Conservation (phyloP, 2,888 invertebrate species). For the Leucoma salicis region DNA sequence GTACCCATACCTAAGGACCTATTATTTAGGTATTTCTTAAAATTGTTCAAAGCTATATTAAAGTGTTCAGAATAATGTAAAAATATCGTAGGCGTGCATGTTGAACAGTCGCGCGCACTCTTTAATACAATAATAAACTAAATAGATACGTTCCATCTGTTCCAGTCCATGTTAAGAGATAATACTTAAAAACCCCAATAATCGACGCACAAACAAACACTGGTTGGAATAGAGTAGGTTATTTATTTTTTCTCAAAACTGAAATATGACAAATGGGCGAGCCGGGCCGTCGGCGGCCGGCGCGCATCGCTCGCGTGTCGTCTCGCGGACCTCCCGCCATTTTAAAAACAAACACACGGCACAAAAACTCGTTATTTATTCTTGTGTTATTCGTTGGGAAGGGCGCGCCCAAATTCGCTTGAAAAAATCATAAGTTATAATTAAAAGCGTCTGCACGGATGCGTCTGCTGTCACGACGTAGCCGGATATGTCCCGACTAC, state of each 20-base stretch:
- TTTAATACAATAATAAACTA: constrained; percentile 42
- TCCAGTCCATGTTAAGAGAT: constrained; percentile 57
- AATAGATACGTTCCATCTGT: constrained; percentile 58
- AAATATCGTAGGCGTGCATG: constrained; percentile 6
- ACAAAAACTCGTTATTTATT: constrained; percentile 81
- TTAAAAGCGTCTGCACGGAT: constrained; percentile 67
- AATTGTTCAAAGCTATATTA: too few relatives aligned
- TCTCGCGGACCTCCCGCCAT: constrained; percentile 81
- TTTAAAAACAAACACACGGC: constrained; percentile 80
- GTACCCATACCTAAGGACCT: neutral
- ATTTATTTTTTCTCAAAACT: constrained; percentile 77
- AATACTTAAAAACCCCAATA: constrained; percentile 75
- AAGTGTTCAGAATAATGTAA: neutral
- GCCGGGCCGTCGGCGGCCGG: constrained; percentile 45
- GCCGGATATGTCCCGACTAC: constrained; percentile 7
- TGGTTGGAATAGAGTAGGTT: constrained; percentile 72
- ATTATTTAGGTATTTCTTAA: too few relatives aligned
- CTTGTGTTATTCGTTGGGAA: constrained; percentile 74
- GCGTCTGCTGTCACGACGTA: too few relatives aligned
- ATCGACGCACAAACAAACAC: constrained; percentile 74
- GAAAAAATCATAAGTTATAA: constrained; percentile 79
- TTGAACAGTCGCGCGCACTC: constrained; percentile 12
- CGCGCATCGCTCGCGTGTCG: constrained; percentile 77
- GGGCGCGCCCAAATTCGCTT: constrained; percentile 77
- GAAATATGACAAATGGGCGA: constrained; percentile 80